Evolutionary conservation across 2,888 invertebrate genomes (phyloP), one percentile per base, ranked within the genome.

Genomic region (Tetranychus piercei): DNA sequence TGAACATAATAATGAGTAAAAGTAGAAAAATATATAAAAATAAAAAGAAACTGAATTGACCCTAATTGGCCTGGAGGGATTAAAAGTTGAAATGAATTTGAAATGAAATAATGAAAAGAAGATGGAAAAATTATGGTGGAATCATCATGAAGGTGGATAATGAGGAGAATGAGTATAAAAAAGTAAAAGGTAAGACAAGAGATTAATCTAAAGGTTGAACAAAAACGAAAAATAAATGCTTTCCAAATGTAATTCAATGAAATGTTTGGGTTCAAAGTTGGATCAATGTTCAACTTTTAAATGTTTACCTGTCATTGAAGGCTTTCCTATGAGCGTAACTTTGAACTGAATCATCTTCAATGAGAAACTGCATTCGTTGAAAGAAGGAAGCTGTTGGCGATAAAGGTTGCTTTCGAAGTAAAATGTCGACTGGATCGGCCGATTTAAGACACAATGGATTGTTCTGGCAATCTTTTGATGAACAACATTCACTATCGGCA

Each of bases 301-400:
- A 64, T 70, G 76, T 90, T 88, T 88, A 96, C 96, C 94, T 94
- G 86, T 95, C 94, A 82, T 94, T 94, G 86, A 96, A 99, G 85
- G 95, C 93, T 85, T 92, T 91, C 87, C 91, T 89, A 83, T 94
- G 93, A 73, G 96, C 94, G 85, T 97, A 97, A 81, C 92, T 94
- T 85, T 99, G 99, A 77, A 97, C 95, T 78, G 94, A 94, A 84
- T 95, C 94, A 83, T 96, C 94, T 85, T 97, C 96, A 79, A 99
- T 93, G 79, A 99, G 88, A 85, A 99, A 99, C 83, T 93, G 92
- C 84, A 96, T 94, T 75, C 95, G 88, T 82, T 97, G 94, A 83
- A 94, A 94, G 86, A 99, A 99, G 55, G 94, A 94, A 4, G 95
- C 94, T 43, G 95, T 95, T 79, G 94, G 93, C 69, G 92, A 92